Conservation (phyloP, 2,888 invertebrate species). For the Drosophila subquinaria region DNA sequence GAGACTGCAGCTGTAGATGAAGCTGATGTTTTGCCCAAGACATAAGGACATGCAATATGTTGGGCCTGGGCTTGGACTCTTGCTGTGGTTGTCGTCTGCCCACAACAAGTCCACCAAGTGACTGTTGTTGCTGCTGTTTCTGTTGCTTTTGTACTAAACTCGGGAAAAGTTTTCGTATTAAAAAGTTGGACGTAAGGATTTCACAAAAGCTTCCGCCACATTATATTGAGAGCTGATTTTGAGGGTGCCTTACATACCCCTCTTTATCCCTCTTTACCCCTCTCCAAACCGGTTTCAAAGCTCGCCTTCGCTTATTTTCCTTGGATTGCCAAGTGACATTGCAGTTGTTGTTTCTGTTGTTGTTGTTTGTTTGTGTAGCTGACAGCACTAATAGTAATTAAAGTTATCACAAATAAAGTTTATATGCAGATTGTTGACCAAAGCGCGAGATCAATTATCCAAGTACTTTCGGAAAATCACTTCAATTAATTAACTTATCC, state of each 20-base stretch:
- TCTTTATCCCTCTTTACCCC: not conserved
- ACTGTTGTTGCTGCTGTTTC: slow-evolving; percentile 56
- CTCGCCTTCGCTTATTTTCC: slow-evolving; percentile 40
- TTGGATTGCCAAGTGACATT: slow-evolving; percentile 78
- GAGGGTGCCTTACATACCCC: slow-evolving; percentile 48
- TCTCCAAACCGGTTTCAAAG: slow-evolving; percentile 1
- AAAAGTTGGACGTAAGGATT: slow-evolving; percentile 81
- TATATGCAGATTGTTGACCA: slow-evolving; percentile 46
- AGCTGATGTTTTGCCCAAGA: slow-evolving; percentile 29
- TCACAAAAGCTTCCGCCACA: slow-evolving; percentile 80
- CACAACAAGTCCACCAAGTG: slow-evolving; percentile 81
- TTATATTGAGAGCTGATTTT: slow-evolving; percentile 80
- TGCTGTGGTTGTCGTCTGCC: slow-evolving; percentile 62
- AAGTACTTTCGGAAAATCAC: not conserved
- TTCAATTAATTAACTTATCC: slow-evolving; percentile 1
- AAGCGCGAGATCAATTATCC: slow-evolving; percentile 43
- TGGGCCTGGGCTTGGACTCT: not conserved
- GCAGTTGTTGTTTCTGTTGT: slow-evolving; percentile 40
- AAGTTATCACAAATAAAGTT: slow-evolving; percentile 67
- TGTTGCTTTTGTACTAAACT: slow-evolving; percentile 72
- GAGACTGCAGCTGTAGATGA: not conserved
- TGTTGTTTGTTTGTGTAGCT: slow-evolving; percentile 27
- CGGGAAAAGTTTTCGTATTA: slow-evolving; percentile 79
- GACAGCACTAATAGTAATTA: slow-evolving; percentile 68
- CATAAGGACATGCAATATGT: slow-evolving; percentile 65